phyloP scores from a whole-genome alignment of 2,888 invertebrate species.

The Unio pictorum region DNA sequence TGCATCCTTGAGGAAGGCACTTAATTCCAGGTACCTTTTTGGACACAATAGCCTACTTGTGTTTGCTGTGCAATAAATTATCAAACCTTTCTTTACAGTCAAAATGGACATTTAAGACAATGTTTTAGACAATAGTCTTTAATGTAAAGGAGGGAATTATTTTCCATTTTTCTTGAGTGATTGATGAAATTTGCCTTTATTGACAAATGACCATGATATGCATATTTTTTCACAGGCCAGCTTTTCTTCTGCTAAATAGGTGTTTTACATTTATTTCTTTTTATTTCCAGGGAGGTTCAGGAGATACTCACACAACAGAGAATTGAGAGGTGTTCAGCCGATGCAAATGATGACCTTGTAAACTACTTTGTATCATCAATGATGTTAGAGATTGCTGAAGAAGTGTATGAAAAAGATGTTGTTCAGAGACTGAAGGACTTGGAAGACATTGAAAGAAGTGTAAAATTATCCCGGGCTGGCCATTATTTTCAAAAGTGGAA shows the following conservation, averaged over 20 bases:
- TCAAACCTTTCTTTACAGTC: too few relatives aligned
- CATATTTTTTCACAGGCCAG: too few relatives aligned
- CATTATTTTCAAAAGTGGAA: conserved; percentile 52
- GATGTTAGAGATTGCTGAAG: conserved; percentile 31
- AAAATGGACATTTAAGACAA: too few relatives aligned
- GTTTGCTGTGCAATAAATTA: too few relatives aligned
- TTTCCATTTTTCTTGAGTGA: too few relatives aligned
- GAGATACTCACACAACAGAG: conserved; percentile 43
- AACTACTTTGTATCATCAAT: conserved; percentile 31
- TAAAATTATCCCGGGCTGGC: conserved; percentile 42
- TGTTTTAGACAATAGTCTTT: too few relatives aligned
- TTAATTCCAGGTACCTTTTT: too few relatives aligned
- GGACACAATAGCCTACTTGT: too few relatives aligned
- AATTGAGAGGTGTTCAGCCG: conserved; percentile 35
- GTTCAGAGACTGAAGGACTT: conserved; percentile 52
- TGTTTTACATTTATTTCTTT: not conserved
- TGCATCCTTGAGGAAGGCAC: too few relatives aligned
- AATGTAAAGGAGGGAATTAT: too few relatives aligned
- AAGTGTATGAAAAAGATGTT: conserved; percentile 61
- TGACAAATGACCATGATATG: too few relatives aligned
- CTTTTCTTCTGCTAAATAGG: not conserved
- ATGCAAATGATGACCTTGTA: conserved; percentile 23
- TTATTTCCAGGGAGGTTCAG: conserved; percentile 46
- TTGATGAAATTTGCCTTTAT: too few relatives aligned
- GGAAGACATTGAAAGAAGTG: conserved; percentile 45